Base-by-base conservation (phyloP, 30 jellyfish, hydroid and myxozoan genomes). In the Cassiopea andromeda region DNA sequence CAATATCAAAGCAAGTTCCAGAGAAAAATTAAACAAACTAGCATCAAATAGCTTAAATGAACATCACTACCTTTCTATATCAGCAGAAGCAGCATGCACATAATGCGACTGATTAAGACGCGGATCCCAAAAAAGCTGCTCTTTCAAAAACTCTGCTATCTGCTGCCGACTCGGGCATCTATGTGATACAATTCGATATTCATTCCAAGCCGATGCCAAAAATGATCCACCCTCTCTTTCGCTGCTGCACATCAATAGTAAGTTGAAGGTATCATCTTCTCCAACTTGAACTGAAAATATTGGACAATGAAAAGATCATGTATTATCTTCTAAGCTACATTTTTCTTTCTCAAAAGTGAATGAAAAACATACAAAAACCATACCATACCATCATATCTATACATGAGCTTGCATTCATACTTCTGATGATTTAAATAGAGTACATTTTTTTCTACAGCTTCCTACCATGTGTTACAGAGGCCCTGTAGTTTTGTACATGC, bases 151-250 rank as follows among this genome's bases (percentile, higher is more conserved):
- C 14, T 58, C 69, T 16, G 9, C 14, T 8, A 66, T 48, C 49
- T 73, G 82, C 16, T 45, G 18, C 10, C 57, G 19, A 54, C 64
- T 43, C 54, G 85, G 95, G 67, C 88, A 81, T 43, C 60, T 60
- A 43, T 78, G 91, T 44, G 89, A 58, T 60, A 77, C 83, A 60
- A 76, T 82, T 10, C 87, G 90, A 78, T 76, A 91, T 44, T 78
- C 78, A 75, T 92, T 93, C 73, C 88, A 79, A 7, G 95, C 95
- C 16, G 98, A 85, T 47, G 90, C 93, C 16, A 92, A 78, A 47
- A 76, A 92, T 18, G 98, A 92, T 5, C 73, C 80, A 68, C 85
- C 90, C 58, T 92, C 93, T 43, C 88, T 87, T 60, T 87, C 98
- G 73, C 95, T 92, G 16, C 90, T 49, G 82, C 98, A 92, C 78